phyloP scores from a whole-genome alignment of 2,888 invertebrate genomes.

The Ophion ellenae region DNA sequence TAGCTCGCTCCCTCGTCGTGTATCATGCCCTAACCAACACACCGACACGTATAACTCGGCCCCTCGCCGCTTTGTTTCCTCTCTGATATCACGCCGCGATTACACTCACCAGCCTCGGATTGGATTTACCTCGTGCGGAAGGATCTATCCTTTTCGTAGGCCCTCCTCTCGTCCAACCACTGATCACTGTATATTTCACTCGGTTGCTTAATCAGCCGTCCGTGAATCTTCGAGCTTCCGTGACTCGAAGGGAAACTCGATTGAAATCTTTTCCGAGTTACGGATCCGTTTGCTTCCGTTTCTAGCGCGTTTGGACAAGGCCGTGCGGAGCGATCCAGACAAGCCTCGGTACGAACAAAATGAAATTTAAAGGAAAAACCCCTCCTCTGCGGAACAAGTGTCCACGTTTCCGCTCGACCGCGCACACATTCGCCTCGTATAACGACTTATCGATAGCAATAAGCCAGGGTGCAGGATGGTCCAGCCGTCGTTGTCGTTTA shows the following conservation, averaged over 20 bases:
- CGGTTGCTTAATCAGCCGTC: conserved; percentile 57
- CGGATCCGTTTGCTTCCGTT: conserved; percentile 45
- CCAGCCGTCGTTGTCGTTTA: conserved; percentile 47
- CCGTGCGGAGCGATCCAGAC: background rate
- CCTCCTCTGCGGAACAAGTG: conserved; percentile 18
- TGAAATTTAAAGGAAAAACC: conserved; percentile 25
- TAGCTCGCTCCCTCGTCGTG: conserved; percentile 27
- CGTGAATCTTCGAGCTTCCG: conserved; percentile 54
- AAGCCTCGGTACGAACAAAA: conserved; percentile 9
- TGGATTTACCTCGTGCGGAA: conserved; percentile 53
- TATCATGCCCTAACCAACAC: conserved; percentile 55
- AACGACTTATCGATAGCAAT: conserved; percentile 79
- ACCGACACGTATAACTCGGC: conserved; percentile 56
- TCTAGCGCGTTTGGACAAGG: background rate
- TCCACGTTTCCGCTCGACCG: conserved; percentile 25
- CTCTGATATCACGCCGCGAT: conserved; percentile 31
- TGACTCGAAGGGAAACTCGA: conserved; percentile 52
- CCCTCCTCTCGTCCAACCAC: conserved; percentile 22
- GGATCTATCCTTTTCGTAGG: conserved; percentile 46
- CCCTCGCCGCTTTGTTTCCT: conserved; percentile 51
- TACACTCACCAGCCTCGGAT: conserved; percentile 33
- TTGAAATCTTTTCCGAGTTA: conserved; percentile 62
- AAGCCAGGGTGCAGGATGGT: conserved; percentile 67
- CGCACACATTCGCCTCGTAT: conserved; percentile 61
- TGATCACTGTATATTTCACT: conserved; percentile 41